Percentiles rank a stretch among this genome's conserved stretches.
Evolutionary conservation across 2,113 vertebrate genomes (phyloP).

Genomic region (Apeltes quadracus): DNA sequence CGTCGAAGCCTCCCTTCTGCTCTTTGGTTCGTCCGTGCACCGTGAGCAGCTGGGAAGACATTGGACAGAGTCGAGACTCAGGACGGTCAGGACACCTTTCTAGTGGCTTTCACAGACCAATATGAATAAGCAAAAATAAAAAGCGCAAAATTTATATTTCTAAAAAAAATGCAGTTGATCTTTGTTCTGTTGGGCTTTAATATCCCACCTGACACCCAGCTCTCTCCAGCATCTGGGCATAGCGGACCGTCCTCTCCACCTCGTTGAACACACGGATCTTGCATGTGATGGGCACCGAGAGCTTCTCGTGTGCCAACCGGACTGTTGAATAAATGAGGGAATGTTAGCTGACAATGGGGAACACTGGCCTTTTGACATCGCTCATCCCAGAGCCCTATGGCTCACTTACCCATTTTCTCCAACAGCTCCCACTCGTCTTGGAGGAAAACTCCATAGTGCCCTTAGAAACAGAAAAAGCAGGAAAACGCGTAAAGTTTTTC

Average conservation of each 20-base stretch:
- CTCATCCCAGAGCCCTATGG: background rate
- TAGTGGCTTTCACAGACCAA: background rate
- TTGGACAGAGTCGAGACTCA: background rate
- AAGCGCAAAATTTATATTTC: background rate
- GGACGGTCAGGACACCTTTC: background rate
- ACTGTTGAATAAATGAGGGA: slow-evolving; percentile 76
- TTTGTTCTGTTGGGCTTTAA: background rate
- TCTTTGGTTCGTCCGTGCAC: slow-evolving; percentile 97
- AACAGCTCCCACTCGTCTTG: slow-evolving; percentile 97
- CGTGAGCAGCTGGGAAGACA: slow-evolving; percentile 84
- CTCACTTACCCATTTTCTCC: slow-evolving; percentile 90
- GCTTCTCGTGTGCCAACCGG: slow-evolving; percentile 89
- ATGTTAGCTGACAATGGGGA: background rate
- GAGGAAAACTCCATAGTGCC: slow-evolving; percentile 94
- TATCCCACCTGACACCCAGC: slow-evolving; percentile 93
- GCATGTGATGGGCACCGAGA: slow-evolving; percentile 95
- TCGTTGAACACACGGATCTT: slow-evolving; percentile 97
- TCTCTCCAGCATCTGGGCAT: slow-evolving; percentile 95
- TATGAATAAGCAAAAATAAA: background rate
- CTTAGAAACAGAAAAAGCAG: slow-evolving; percentile 69
- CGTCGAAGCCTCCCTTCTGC: slow-evolving; percentile 91
- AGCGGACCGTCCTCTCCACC: slow-evolving; percentile 90
- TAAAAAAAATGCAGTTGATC: background rate
- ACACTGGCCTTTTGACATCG: background rate
- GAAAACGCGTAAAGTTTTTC: background rate